A percentile compares a stretch with the other conserved stretches of the same genome.
These are phyloP conservation scores for Eupleurogrammus muticus DNA, from an alignment of 2,797 vertebrate species.

Conservation along the genomic window DNA sequence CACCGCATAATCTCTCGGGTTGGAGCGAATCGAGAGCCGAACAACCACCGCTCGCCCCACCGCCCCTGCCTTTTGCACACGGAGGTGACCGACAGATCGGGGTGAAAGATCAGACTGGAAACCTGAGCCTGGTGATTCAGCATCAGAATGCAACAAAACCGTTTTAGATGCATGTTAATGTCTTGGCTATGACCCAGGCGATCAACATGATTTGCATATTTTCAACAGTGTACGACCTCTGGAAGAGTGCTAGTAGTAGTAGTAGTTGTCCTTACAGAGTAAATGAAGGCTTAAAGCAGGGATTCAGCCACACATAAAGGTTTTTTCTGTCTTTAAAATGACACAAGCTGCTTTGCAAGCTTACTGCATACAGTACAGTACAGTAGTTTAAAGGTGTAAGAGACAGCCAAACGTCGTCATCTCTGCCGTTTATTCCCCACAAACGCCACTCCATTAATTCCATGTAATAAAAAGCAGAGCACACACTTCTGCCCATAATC, in stretches of 20 bases:
- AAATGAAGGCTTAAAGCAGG: background rate
- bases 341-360: background rate
- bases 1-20: slow-evolving; percentile 62
- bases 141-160: slow-evolving; percentile 8
- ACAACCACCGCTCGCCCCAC: slow-evolving; percentile 24
- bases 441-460: too few relatives aligned
- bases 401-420: too few relatives aligned
- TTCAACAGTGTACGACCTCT: slow-evolving; percentile 32
- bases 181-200: slow-evolving; percentile 2
- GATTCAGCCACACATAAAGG: background rate
- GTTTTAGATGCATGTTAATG: slow-evolving; percentile 37
- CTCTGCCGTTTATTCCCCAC: too few relatives aligned
- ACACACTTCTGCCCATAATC: too few relatives aligned
- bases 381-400: too few relatives aligned
- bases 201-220: slow-evolving; percentile 26
- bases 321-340: background rate
- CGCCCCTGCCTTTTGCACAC: too few relatives aligned
- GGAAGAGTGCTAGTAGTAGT: background rate
- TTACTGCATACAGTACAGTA: too few relatives aligned
- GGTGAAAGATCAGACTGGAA: slow-evolving; percentile 31
- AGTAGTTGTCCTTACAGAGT: background rate
- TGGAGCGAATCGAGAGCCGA: slow-evolving; percentile 51
- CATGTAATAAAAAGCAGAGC: too few relatives aligned
- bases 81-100: slow-evolving; percentile 22
- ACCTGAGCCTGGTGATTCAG: slow-evolving; percentile 20